Conservation (phyloP, 1,140 invertebrate genomes). For the Drosophila setifemur region DNA sequence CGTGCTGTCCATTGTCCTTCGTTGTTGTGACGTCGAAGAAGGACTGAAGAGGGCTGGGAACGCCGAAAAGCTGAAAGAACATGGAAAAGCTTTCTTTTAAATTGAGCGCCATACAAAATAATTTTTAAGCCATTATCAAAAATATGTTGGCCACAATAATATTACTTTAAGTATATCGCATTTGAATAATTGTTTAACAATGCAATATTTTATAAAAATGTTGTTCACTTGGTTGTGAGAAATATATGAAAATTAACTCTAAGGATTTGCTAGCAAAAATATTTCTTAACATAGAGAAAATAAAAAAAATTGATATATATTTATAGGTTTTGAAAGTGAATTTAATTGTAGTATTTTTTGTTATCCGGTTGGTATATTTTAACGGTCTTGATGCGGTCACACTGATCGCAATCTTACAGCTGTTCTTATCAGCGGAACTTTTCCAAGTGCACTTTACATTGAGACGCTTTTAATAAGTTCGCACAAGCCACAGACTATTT, state of each 20-base stretch:
- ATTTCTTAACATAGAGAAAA: no score
- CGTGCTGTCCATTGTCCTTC: slow-evolving; percentile 45
- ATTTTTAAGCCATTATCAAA: background rate
- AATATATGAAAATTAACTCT: no score
- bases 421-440: slow-evolving; percentile 30
- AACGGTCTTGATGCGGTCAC: background rate
- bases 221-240: no score
- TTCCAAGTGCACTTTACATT: slow-evolving; percentile 32
- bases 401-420: slow-evolving; percentile 24
- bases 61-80: background rate
- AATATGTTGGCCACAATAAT: no score
- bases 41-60: slow-evolving; percentile 1
- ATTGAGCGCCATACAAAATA: slow-evolving; percentile 1
- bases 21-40: slow-evolving; percentile 15
- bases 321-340: no score
- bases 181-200: background rate
- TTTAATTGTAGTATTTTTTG: no score
- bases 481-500: slow-evolving; percentile 5
- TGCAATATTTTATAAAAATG: background rate
- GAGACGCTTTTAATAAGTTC: slow-evolving; percentile 8
- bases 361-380: background rate
- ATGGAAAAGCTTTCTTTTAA: slow-evolving; percentile 24
- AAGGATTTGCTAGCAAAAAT: no score
- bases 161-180: background rate
- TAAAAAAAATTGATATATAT: no score